Evolutionary conservation across 1,140 invertebrate genomes (phyloP).

Genomic region (Vanessa tameamea): DNA sequence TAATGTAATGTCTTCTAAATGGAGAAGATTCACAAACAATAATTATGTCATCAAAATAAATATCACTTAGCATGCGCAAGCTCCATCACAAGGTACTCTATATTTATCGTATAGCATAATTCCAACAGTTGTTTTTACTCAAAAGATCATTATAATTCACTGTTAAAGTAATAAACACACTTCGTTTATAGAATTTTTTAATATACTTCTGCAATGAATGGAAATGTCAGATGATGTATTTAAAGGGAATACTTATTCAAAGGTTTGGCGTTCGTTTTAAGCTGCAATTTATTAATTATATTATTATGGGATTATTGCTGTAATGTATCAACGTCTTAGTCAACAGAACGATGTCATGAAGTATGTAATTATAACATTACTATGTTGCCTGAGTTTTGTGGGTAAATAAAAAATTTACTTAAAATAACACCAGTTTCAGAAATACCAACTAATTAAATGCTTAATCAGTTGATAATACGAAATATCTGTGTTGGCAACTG

Average conservation of each 20-base stretch:
- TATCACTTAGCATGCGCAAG: background rate
- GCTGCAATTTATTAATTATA: too few species aligned
- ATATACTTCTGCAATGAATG: too few species aligned
- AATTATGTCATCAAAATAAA: slow-evolving; percentile 3
- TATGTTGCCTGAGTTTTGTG: too few species aligned
- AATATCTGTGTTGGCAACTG: too few species aligned
- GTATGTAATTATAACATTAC: too few species aligned
- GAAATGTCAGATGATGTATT: background rate
- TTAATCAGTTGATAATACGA: too few species aligned
- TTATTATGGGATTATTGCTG: too few species aligned
- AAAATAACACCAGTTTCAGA: too few species aligned
- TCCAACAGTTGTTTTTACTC: background rate
- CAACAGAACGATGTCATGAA: too few species aligned
- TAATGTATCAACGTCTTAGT: too few species aligned
- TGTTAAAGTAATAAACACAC: slow-evolving; percentile 4
- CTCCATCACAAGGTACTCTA: background rate
- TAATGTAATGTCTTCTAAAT: background rate
- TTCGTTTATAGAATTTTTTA: slow-evolving; percentile 1
- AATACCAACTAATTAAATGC: too few species aligned
- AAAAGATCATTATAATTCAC: slow-evolving; percentile 11
- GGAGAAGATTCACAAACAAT: background rate
- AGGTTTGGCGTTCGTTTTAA: background rate
- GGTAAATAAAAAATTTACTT: too few species aligned
- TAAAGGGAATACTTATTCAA: background rate
- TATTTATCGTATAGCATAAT: background rate